A percentile compares a stretch with the other conserved stretches of the same genome.
These are phyloP conservation scores for Centropus bengalensis DNA, from an alignment of 2,113 vertebrate genomes.

Conservation along the genomic window DNA sequence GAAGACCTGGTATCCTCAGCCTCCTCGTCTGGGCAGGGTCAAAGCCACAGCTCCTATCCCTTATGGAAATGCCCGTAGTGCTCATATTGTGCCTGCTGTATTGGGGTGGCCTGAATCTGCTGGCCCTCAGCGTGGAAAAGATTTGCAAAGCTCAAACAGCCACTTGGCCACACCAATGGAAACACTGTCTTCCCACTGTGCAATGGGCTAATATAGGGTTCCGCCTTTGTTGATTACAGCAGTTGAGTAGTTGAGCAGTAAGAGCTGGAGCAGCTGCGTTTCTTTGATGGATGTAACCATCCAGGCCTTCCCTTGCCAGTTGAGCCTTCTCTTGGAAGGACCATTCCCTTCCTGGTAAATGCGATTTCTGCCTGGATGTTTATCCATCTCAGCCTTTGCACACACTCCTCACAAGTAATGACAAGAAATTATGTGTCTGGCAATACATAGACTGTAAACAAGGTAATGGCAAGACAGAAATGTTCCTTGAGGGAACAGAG, in stretches of 20 bases:
- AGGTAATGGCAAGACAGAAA: neutral
- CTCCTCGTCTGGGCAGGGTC: neutral
- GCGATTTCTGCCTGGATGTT: neutral
- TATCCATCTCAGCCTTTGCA: neutral
- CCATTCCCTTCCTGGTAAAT: neutral
- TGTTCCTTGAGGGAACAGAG: neutral
- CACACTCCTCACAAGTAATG: neutral
- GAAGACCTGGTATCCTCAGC: neutral
- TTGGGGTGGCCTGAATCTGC: neutral
- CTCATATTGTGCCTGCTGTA: neutral
- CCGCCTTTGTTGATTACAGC: neutral
- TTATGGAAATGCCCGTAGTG: neutral
- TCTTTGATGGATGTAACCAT: rapidly evolving
- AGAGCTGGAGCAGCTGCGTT: neutral
- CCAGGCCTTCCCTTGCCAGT: neutral
- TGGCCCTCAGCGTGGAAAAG: neutral
- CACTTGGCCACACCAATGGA: neutral
- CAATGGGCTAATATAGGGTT: neutral
- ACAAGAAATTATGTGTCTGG: constrained; percentile 1
- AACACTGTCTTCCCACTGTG: neutral
- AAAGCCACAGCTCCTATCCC: neutral
- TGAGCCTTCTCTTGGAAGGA: neutral
- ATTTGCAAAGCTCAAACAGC: neutral
- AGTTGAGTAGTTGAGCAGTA: neutral
- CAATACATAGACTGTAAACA: neutral